phyloP scores from a whole-genome alignment of 2,797 vertebrate species.

The Sylvilagus floridanus region DNA sequence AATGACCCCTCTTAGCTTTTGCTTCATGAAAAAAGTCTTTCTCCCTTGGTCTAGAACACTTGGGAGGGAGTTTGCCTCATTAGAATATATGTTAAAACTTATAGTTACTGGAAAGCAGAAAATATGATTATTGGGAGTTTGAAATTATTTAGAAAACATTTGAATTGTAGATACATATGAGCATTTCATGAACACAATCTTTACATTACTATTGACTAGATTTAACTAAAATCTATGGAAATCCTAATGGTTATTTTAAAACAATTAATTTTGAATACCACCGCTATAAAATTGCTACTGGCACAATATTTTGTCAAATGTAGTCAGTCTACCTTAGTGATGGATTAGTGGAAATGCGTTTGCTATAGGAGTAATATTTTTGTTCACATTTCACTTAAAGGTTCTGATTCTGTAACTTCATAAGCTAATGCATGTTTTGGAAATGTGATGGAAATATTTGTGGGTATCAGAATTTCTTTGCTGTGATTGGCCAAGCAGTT shows the following conservation, averaged over 20 bases:
- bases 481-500: not conserved
- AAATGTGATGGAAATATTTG: constrained; percentile 17
- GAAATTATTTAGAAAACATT: constrained; percentile 3
- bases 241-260: constrained; percentile 26
- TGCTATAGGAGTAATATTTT: not conserved
- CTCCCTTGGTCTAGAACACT: not conserved
- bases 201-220: not conserved
- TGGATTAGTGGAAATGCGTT: not conserved
- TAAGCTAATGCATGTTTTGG: constrained; percentile 15
- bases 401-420: not conserved
- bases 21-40: not conserved
- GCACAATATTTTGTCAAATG: not conserved
- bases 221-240: constrained; percentile 26
- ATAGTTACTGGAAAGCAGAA: not conserved
- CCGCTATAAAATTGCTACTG: not conserved
- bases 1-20: not conserved
- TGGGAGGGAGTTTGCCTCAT: not conserved
- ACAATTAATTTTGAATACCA: not conserved
- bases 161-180: not conserved
- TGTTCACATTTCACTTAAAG: not conserved
- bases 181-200: not conserved
- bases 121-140: constrained; percentile 10
- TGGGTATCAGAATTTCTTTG: not conserved
- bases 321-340: not conserved
- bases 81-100: constrained; percentile 23